phyloP scores from a whole-genome alignment of 2,113 vertebrate genomes.

The Chaenogobius annularis region DNA sequence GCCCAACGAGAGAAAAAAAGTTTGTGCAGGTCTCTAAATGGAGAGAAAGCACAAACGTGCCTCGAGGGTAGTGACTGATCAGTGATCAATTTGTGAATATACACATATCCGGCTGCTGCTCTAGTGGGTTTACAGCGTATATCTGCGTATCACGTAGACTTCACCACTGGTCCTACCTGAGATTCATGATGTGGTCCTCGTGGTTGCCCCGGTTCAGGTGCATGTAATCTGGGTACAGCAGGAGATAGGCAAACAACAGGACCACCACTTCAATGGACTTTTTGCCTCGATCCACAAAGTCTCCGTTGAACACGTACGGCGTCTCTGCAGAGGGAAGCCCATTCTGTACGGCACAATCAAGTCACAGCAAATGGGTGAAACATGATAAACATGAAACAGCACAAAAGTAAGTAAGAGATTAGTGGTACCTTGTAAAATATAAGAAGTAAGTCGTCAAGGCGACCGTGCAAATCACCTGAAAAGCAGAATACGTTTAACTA shows the following conservation, averaged over 20 bases:
- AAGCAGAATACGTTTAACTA: neutral
- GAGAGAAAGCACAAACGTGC: no score
- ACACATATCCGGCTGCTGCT: no score
- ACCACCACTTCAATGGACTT: constrained; percentile 90
- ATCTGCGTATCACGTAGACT: no score
- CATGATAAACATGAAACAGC: neutral
- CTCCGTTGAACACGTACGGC: constrained; percentile 92
- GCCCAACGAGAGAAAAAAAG: no score
- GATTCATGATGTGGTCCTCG: constrained; percentile 95
- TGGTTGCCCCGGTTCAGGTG: constrained; percentile 97
- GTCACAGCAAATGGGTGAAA: neutral
- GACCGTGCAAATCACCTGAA: constrained; percentile 94
- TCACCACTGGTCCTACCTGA: constrained; percentile 75
- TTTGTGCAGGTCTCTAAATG: no score
- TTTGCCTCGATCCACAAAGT: constrained; percentile 95
- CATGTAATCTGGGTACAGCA: constrained; percentile 90
- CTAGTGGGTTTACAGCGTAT: no score
- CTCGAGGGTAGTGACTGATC: no score
- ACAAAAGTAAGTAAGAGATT: neutral
- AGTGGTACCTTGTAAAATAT: constrained; percentile 94
- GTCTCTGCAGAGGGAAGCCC: constrained; percentile 90
- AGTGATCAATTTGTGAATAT: no score
- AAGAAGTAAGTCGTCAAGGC: constrained; percentile 91
- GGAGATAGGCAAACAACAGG: constrained; percentile 88
- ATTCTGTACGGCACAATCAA: constrained; percentile 78